A percentile compares a stretch with the other conserved stretches of the same genome.
Conservation (phyloP, 92 coral and sea anemone species). For the Epizoanthus stellaris region DNA sequence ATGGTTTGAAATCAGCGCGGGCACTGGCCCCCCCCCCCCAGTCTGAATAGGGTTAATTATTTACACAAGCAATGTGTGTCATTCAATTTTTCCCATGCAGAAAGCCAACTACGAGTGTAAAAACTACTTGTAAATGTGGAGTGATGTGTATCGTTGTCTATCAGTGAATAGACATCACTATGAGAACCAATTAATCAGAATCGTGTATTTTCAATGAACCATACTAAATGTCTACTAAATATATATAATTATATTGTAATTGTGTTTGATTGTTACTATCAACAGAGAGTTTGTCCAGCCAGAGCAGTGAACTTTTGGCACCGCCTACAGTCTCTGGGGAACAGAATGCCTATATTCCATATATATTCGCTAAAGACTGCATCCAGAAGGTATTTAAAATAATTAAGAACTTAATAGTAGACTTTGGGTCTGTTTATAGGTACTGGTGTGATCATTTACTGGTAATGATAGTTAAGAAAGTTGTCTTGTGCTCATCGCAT, state of each 20-base stretch:
- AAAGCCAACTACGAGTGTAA: no score
- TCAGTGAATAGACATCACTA: no score
- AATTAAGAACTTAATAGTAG: neutral
- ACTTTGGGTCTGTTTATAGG: neutral
- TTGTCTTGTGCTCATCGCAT: neutral
- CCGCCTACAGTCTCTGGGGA: slow-evolving; percentile 90
- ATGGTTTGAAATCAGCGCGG: no score
- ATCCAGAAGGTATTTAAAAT: slow-evolving; percentile 80
- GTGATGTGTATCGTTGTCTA: no score
- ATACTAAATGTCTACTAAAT: neutral
- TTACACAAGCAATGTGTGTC: no score
- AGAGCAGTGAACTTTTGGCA: slow-evolving; percentile 90
- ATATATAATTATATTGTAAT: neutral
- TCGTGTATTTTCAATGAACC: no score
- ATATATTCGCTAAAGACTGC: slow-evolving; percentile 88
- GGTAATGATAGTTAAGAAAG: neutral
- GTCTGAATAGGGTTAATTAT: no score
- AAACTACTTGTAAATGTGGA: no score
- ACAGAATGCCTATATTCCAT: slow-evolving; percentile 96
- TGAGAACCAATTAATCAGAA: no score
- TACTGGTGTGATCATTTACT: neutral
- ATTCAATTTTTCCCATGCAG: no score
- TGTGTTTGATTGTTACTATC: neutral
- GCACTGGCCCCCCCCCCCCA: no score
- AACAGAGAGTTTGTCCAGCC: slow-evolving; percentile 69